A percentile compares a stretch with the other conserved stretches of the same genome.
phyloP scores from a whole-genome alignment of 2,113 vertebrate genomes.

The Herpailurus yagouaroundi region DNA sequence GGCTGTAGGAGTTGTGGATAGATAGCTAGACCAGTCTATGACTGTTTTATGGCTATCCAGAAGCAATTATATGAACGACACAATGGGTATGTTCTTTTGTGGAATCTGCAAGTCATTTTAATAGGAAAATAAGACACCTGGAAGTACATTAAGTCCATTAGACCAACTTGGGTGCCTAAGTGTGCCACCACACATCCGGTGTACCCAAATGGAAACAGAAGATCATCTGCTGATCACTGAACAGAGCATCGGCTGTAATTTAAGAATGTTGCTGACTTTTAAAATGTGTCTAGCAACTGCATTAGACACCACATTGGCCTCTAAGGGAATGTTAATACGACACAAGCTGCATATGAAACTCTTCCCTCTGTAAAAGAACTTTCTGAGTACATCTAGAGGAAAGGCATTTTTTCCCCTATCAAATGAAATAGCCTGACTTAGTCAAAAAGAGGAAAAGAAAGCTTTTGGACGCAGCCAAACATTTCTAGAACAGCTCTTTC shows the following conservation, averaged over 20 bases:
- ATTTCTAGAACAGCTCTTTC: slow-evolving; percentile 3
- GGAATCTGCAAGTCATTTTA: neutral
- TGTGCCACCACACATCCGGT: neutral
- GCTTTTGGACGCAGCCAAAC: neutral
- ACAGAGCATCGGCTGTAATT: slow-evolving; percentile 47
- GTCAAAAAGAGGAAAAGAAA: neutral
- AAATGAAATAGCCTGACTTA: neutral
- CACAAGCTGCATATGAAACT: slow-evolving; percentile 56
- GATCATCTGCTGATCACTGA: neutral
- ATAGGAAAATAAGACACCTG: neutral
- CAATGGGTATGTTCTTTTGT: neutral
- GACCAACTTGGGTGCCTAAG: neutral
- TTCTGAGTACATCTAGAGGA: slow-evolving; percentile 11
- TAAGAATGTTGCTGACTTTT: slow-evolving; percentile 65
- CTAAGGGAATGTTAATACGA: slow-evolving; percentile 53
- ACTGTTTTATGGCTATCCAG: neutral
- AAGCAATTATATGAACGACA: neutral
- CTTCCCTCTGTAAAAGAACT: neutral
- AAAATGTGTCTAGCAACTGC: slow-evolving; percentile 60
- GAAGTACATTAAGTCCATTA: neutral
- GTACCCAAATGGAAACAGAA: slow-evolving; percentile 6
- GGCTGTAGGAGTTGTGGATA: neutral
- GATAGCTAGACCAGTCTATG: neutral
- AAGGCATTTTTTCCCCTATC: neutral
- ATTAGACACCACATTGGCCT: slow-evolving; percentile 68